phyloP scores from a whole-genome alignment of 2,113 vertebrate genomes.

The Mastomys natalensis region DNA sequence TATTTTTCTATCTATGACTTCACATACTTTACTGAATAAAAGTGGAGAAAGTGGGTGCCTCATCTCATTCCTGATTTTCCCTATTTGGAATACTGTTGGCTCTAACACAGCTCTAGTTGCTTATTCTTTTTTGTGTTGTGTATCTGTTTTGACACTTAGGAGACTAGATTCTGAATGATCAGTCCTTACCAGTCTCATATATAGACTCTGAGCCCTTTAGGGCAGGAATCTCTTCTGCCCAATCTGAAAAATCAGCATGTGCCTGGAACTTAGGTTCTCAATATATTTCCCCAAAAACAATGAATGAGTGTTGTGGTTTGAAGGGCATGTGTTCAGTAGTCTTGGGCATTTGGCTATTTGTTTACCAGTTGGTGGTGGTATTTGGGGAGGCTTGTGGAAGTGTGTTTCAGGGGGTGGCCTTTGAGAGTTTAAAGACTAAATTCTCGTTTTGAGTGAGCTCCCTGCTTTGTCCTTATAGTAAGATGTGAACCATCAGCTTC shows the following conservation, averaged over 20 bases:
- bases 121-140: constrained; percentile 6
- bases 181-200: not conserved
- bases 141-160: constrained; percentile 24
- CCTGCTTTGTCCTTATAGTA: not conserved
- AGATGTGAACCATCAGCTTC: not conserved
- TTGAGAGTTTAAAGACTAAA: not conserved
- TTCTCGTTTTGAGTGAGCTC: not conserved
- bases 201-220: not conserved
- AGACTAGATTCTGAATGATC: constrained; percentile 6
- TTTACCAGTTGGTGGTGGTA: not conserved
- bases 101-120: not conserved
- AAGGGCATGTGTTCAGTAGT: not conserved
- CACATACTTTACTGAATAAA: not conserved
- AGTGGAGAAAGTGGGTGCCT: not conserved
- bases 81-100: not conserved
- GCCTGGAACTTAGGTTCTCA: not conserved
- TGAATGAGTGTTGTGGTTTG: not conserved
- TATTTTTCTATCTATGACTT: not conserved
- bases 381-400: not conserved
- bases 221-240: not conserved
- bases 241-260: not conserved
- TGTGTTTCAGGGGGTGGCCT: not conserved
- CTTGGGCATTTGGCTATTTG: not conserved
- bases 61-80: not conserved
- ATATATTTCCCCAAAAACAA: not conserved